These are phyloP conservation scores for Noctua pronuba DNA, from an alignment of 2,888 invertebrate genomes.

Conservation along the genomic window DNA sequence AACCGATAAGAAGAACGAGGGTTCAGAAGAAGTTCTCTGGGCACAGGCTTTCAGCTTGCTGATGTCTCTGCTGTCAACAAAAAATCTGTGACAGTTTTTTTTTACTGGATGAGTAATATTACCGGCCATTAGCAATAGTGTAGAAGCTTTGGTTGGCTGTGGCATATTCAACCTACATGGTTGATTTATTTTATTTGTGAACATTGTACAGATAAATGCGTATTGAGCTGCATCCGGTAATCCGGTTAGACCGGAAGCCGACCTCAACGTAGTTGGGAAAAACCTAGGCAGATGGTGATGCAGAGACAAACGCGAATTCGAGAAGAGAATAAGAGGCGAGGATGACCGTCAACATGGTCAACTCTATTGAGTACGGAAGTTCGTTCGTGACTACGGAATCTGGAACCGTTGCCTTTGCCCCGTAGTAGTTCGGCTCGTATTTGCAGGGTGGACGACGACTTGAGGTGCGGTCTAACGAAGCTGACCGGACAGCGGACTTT, in stretches of 20 bases:
- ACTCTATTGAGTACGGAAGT: too few relatives aligned
- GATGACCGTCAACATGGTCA: not conserved
- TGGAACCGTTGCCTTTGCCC: too few relatives aligned
- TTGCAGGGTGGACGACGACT: too few relatives aligned
- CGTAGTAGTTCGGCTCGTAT: too few relatives aligned
- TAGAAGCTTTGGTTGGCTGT: not conserved
- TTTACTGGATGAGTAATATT: not conserved
- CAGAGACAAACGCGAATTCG: too few relatives aligned
- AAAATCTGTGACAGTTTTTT: not conserved
- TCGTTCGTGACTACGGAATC: too few relatives aligned
- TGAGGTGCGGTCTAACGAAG: too few relatives aligned
- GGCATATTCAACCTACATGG: conserved; percentile 1
- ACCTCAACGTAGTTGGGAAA: not conserved
- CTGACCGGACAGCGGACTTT: too few relatives aligned
- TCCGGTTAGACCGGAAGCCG: not conserved
- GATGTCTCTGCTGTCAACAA: conserved; percentile 12
- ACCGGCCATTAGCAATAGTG: not conserved
- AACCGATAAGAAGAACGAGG: not conserved
- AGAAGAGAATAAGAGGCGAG: too few relatives aligned
- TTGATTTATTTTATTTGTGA: not conserved
- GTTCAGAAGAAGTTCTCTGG: not conserved
- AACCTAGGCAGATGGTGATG: not conserved
- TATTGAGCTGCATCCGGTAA: not conserved
- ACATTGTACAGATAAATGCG: too few relatives aligned
- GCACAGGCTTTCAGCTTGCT: conserved; percentile 1